Evolutionary conservation across 2,888 invertebrate species (phyloP).

Genomic region (Chironomus riparius): DNA sequence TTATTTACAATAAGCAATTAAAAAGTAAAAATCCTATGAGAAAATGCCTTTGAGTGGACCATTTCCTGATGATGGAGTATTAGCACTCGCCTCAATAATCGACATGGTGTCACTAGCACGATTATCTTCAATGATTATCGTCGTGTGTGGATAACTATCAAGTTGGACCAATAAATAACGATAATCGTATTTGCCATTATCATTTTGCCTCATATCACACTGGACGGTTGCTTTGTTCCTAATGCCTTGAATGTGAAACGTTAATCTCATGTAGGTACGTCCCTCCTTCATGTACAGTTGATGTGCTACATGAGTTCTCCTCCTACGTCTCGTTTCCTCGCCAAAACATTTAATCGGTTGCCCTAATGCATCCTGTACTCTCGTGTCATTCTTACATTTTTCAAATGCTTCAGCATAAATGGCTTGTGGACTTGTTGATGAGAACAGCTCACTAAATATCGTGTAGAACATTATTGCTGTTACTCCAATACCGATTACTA

Average conservation of each 20-base stretch:
- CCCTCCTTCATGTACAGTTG: constrained; percentile 61
- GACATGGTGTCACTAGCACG: constrained; percentile 41
- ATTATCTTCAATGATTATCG: constrained; percentile 73
- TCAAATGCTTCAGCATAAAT: constrained; percentile 31
- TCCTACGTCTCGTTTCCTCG: constrained; percentile 72
- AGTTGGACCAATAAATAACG: constrained; percentile 75
- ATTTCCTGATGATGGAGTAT: neutral
- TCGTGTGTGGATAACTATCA: constrained; percentile 64
- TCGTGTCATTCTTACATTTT: constrained; percentile 47
- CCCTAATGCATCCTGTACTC: constrained; percentile 77
- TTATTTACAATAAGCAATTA: too few species aligned
- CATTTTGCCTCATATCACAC: constrained; percentile 73
- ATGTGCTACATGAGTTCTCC: constrained; percentile 77
- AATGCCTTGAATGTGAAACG: constrained; percentile 80
- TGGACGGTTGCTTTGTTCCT: constrained; percentile 74
- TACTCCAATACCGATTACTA: constrained; percentile 69
- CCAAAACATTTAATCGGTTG: constrained; percentile 82
- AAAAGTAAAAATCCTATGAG: neutral
- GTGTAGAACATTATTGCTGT: constrained; percentile 76
- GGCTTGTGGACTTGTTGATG: constrained; percentile 76
- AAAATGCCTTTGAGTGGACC: neutral
- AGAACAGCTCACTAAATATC: constrained; percentile 78
- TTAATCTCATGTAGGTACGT: constrained; percentile 73
- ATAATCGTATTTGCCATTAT: constrained; percentile 66
- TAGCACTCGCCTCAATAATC: neutral